Conservation (phyloP, 2,888 invertebrate genomes). For the Luperina nickerlii region DNA sequence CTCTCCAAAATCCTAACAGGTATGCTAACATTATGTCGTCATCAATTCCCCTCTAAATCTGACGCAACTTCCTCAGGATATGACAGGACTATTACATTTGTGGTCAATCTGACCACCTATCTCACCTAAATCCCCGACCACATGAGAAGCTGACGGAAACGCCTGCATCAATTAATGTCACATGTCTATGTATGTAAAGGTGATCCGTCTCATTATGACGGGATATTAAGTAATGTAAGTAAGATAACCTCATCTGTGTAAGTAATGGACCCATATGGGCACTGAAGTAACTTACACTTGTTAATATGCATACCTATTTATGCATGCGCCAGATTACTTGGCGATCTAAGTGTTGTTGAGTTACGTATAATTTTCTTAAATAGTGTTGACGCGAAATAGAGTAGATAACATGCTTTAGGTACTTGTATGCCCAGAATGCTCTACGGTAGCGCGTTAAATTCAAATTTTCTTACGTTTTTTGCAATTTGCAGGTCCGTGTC, state of each 20-base stretch:
- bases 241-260: slow-evolving; percentile 1
- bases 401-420: background rate
- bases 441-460: too few relatives aligned
- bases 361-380: slow-evolving; percentile 5
- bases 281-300: slow-evolving; percentile 35
- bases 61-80: slow-evolving; percentile 27
- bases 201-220: slow-evolving; percentile 37
- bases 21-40: background rate
- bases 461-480: too few relatives aligned
- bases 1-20: background rate
- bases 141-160: slow-evolving; percentile 26
- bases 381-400: background rate
- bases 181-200: slow-evolving; percentile 19
- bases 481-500: too few relatives aligned
- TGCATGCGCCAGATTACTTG: background rate
- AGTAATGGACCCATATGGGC: slow-evolving; percentile 26
- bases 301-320: slow-evolving; percentile 39
- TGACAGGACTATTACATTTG: slow-evolving; percentile 21
- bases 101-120: background rate
- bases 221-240: slow-evolving; percentile 48
- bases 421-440: background rate
- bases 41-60: background rate
- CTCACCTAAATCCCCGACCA: slow-evolving; percentile 22
- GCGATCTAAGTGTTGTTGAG: background rate
- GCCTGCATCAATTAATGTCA: slow-evolving; percentile 20